A percentile compares a stretch with the other conserved stretches of the same genome.
Evolutionary conservation across 2,797 vertebrate genomes (phyloP).

Genomic region (Glyptemys insculpta): DNA sequence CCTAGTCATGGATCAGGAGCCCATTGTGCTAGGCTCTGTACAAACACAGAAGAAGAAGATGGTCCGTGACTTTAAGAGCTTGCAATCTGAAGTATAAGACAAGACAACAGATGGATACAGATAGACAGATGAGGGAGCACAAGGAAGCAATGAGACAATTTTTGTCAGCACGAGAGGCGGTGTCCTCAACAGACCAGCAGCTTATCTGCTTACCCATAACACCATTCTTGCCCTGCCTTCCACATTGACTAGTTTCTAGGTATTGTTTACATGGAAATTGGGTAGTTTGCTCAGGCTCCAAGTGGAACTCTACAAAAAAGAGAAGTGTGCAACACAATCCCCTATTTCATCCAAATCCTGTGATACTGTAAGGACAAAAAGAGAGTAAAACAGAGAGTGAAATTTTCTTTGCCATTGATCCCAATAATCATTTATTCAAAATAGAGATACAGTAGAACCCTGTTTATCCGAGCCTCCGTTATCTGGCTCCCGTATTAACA

Average conservation of each 20-base stretch:
- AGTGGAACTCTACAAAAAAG: not conserved
- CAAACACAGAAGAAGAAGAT: not conserved
- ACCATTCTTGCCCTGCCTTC: not conserved
- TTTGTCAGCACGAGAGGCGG: not conserved
- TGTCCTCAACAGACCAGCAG: not conserved
- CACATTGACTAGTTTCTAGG: not conserved
- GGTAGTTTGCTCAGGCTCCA: not conserved
- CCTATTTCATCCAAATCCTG: not conserved
- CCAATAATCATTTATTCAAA: not conserved
- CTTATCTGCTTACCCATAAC: not conserved
- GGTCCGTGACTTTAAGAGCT: not conserved
- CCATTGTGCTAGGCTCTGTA: not conserved
- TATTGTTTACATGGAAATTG: not conserved
- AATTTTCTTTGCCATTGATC: not conserved
- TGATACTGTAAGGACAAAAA: not conserved
- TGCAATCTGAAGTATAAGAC: not conserved
- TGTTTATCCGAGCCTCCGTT: not conserved
- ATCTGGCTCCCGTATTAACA: not conserved
- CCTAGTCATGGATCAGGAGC: not conserved
- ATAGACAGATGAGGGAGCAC: not conserved
- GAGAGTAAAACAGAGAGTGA: not conserved
- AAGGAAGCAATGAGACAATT: not conserved
- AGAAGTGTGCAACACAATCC: not conserved
- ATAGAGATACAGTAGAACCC: not conserved
- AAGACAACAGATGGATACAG: not conserved